Conservation (phyloP, 1,140 invertebrate genomes). For the Sycobia sp. region DNA sequence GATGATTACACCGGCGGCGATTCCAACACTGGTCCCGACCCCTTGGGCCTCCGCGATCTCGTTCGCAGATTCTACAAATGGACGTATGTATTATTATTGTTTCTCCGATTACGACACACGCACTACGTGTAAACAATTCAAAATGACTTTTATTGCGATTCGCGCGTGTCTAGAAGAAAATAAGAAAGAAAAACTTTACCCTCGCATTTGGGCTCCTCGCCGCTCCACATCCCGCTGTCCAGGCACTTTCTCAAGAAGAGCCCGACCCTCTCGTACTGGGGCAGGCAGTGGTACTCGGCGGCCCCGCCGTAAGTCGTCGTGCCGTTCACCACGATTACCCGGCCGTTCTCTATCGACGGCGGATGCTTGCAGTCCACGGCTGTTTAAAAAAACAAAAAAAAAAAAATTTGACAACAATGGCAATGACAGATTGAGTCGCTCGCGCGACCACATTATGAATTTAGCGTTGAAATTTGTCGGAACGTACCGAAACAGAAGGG, state of each 20-base stretch:
- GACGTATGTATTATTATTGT: no score
- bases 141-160: no score
- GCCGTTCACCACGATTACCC: slow-evolving; percentile 84
- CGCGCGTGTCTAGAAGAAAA: no score
- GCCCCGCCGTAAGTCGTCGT: slow-evolving; percentile 80
- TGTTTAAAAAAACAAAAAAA: slow-evolving; percentile 57
- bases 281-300: slow-evolving; percentile 87
- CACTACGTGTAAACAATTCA: no score
- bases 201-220: slow-evolving; percentile 79
- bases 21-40: slow-evolving; percentile 77
- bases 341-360: slow-evolving; percentile 78
- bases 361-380: slow-evolving; percentile 84
- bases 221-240: slow-evolving; percentile 83
- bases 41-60: slow-evolving; percentile 69
- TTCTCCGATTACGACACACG: no score
- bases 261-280: slow-evolving; percentile 80
- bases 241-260: slow-evolving; percentile 82
- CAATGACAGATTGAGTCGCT: background rate
- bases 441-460: no score
- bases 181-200: no score
- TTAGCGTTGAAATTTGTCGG: no score
- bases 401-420: background rate
- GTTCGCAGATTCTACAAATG: slow-evolving; percentile 39
- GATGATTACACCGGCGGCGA: slow-evolving; percentile 77
- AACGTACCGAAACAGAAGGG: slow-evolving; percentile 82